Conservation (phyloP, 2,797 vertebrate genomes). For the Anniella stebbinsi region DNA sequence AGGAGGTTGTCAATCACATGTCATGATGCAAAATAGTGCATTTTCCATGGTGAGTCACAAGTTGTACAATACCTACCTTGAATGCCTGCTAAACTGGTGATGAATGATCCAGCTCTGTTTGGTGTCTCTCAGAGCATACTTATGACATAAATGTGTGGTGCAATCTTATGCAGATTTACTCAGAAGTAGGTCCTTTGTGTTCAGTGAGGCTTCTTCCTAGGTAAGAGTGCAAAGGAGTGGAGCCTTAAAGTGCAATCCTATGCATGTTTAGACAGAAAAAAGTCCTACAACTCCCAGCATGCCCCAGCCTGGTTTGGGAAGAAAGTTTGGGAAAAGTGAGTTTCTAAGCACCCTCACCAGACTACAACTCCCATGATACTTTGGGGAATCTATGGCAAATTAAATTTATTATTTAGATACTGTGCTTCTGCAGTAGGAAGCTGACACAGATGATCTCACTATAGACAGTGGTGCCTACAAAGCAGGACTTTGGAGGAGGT, state of each 20-base stretch:
- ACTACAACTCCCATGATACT: not conserved
- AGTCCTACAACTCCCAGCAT: too few species aligned
- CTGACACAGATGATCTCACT: too few species aligned
- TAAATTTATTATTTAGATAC: not conserved
- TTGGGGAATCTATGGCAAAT: not conserved
- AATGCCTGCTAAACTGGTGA: not conserved
- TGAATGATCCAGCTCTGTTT: too few species aligned
- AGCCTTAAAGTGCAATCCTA: too few species aligned
- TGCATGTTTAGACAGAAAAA: too few species aligned
- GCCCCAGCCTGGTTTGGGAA: too few species aligned
- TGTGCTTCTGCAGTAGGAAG: not conserved
- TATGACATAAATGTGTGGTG: not conserved
- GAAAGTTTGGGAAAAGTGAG: not conserved
- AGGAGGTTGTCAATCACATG: accelerated
- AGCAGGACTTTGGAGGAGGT: too few species aligned
- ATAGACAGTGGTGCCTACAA: not conserved
- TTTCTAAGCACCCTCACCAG: not conserved
- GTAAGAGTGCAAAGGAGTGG: not conserved
- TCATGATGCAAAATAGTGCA: not conserved
- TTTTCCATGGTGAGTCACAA: not conserved
- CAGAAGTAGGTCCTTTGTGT: too few species aligned
- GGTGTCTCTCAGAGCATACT: too few species aligned
- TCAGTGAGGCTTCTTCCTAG: not conserved
- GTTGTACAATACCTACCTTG: not conserved
- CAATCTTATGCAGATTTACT: not conserved